These are phyloP conservation scores for Platypus cylindrus DNA, from an alignment of 2,888 invertebrate genomes.

Conservation along the genomic window DNA sequence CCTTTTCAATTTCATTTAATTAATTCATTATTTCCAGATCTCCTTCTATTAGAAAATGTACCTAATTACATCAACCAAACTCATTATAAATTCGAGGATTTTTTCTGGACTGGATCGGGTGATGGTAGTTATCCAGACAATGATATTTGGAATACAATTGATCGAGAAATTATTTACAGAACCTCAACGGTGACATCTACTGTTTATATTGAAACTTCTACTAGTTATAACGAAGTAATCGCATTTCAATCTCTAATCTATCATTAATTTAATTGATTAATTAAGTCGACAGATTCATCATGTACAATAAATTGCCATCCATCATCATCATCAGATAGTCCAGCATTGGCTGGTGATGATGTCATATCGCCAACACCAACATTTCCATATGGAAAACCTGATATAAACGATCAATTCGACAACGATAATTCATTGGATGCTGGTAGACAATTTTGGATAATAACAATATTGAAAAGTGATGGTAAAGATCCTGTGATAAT, in stretches of 20 bases:
- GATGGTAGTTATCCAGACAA: conserved; percentile 46
- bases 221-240: conserved; percentile 17
- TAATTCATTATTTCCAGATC: too few species aligned
- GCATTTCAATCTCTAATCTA: not conserved
- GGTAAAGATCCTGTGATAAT: conserved; percentile 37
- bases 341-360: conserved; percentile 33
- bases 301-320: too few species aligned
- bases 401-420: conserved; percentile 17
- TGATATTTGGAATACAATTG: conserved; percentile 41
- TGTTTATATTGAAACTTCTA: conserved; percentile 44
- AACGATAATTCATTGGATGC: conserved; percentile 32
- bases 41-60: conserved; percentile 26
- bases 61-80: conserved; percentile 22
- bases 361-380: conserved; percentile 39
- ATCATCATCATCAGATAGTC: too few species aligned
- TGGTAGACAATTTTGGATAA: conserved; percentile 65
- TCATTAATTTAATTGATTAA: too few species aligned
- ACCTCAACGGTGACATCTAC: conserved; percentile 60
- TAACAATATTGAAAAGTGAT: conserved; percentile 56
- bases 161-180: conserved; percentile 45
- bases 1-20: too few species aligned
- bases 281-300: too few species aligned
- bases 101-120: conserved; percentile 82
- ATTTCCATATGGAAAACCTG: conserved; percentile 2
- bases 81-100: conserved; percentile 59